Conservation (phyloP, 2,113 vertebrate species). For the Eolophus roseicapilla region DNA sequence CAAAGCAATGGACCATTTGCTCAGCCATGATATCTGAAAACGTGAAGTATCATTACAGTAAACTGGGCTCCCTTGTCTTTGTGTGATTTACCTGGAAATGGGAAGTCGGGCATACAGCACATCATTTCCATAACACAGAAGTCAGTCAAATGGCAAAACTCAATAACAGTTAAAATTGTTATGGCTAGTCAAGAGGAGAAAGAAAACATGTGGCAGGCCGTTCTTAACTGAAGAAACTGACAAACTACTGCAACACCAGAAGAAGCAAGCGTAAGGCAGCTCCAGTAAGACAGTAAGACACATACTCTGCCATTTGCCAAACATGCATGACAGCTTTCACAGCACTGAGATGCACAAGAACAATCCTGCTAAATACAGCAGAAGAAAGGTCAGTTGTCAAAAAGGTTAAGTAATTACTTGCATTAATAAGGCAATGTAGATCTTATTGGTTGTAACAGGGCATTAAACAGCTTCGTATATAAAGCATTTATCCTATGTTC, state of each 20-base stretch:
- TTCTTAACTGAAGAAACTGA: background rate
- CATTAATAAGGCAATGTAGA: background rate
- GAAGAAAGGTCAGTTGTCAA: background rate
- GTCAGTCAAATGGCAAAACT: conserved; percentile 13
- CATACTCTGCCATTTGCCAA: background rate
- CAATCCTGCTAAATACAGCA: background rate
- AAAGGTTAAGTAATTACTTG: background rate
- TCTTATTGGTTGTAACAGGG: background rate
- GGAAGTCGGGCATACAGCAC: background rate
- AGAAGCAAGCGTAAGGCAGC: background rate
- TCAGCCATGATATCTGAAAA: conserved; percentile 9
- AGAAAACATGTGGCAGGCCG: rapidly evolving
- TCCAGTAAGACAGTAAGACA: background rate
- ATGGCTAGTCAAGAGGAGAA: background rate
- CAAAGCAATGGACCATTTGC: conserved; percentile 23
- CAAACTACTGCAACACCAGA: background rate
- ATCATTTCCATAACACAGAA: background rate
- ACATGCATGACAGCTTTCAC: rapidly evolving
- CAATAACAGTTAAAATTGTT: background rate
- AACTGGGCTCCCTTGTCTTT: background rate
- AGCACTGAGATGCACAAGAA: background rate
- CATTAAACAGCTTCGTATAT: background rate
- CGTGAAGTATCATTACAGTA: background rate
- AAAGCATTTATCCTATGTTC: background rate
- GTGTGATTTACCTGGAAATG: background rate